Evolutionary conservation across 2,888 invertebrate genomes (phyloP).

Genomic region (Sinohyriopsis cumingii): DNA sequence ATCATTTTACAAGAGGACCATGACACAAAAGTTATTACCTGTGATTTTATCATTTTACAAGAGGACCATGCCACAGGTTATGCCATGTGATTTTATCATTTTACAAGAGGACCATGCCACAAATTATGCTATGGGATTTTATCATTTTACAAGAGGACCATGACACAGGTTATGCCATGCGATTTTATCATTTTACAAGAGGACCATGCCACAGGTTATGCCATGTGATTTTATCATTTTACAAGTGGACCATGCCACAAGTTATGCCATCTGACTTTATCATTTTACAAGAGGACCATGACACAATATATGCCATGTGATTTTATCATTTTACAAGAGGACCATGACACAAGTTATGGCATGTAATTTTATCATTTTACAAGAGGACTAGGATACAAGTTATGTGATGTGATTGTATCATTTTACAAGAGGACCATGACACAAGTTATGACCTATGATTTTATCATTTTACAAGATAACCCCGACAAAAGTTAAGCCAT

Average conservation of each 20-base stretch:
- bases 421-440: not conserved
- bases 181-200: no score
- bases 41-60: not conserved
- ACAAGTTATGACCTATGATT: not conserved
- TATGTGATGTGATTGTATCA: not conserved
- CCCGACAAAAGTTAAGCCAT: no score
- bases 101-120: slow-evolving; percentile 1
- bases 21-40: no score
- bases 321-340: no score
- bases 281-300: not conserved
- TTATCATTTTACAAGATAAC: not conserved
- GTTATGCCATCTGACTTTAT: not conserved
- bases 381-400: not conserved
- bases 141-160: not conserved
- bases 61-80: not conserved
- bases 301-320: not conserved
- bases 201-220: no score
- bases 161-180: no score
- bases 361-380: not conserved
- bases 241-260: no score
- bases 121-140: no score
- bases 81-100: not conserved
- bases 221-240: no score
- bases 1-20: no score
- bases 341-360: no score